A percentile compares a stretch with the other conserved stretches of the same genome.
Evolutionary conservation across 2,113 vertebrate genomes (phyloP).

Genomic region (Semnornis frantzii): DNA sequence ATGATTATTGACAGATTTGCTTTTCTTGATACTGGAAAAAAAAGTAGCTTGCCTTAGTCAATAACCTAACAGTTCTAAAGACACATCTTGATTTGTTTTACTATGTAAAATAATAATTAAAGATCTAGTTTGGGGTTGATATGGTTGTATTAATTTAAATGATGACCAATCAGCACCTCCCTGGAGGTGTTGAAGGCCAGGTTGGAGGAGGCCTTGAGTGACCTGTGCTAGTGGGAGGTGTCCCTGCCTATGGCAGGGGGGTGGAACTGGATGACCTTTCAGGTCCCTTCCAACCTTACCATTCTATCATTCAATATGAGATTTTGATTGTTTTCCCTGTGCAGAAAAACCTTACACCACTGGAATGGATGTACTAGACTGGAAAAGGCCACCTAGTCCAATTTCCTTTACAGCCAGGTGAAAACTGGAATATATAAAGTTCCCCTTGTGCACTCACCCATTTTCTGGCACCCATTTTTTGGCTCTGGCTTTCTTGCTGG

Average conservation of each 20-base stretch:
- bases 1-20: background rate
- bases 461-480: conserved; percentile 30
- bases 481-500: conserved; percentile 4
- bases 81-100: background rate
- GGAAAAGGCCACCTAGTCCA: background rate
- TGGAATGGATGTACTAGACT: background rate
- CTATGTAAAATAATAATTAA: background rate
- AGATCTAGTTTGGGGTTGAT: background rate
- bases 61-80: background rate
- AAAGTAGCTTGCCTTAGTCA: background rate
- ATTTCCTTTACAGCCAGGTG: background rate
- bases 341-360: background rate
- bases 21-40: background rate
- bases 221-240: no score
- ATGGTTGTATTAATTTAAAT: background rate
- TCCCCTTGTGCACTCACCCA: background rate
- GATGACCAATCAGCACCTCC: background rate
- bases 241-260: no score
- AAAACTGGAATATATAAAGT: conserved; percentile 5
- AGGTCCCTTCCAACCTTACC: background rate
- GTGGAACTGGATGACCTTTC: no score
- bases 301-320: background rate
- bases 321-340: background rate
- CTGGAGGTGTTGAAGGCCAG: no score
- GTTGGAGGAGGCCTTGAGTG: no score